Percentiles rank a stretch among this genome's conserved stretches.
Evolutionary conservation across 2,797 vertebrate species (phyloP).

Genomic region (Alauda arvensis): DNA sequence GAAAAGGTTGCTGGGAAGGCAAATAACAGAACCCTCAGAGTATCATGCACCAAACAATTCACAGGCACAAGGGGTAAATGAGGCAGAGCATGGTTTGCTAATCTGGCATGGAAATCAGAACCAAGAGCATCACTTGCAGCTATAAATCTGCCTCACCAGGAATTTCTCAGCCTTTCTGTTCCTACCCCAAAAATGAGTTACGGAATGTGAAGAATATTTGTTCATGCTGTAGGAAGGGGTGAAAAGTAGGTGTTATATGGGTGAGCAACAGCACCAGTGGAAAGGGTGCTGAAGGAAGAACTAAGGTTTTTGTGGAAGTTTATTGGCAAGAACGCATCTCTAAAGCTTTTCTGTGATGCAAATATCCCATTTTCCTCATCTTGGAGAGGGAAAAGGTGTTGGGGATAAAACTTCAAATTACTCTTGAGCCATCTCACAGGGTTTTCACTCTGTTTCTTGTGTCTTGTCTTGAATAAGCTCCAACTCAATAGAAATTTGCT

Average conservation of each 20-base stretch:
- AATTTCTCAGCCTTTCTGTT: conserved; percentile 17
- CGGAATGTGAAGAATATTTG: conserved; percentile 2
- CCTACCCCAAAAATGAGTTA: not conserved
- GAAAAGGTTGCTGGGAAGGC: not conserved
- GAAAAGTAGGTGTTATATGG: not conserved
- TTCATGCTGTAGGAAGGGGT: conserved; percentile 14
- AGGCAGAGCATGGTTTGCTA: not conserved
- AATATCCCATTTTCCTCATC: not conserved
- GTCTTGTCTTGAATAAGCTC: not conserved
- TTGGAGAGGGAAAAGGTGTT: not conserved
- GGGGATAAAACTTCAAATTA: not conserved
- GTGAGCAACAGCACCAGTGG: not conserved
- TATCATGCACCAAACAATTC: not conserved
- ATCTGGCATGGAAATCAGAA: not conserved
- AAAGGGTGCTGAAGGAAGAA: not conserved
- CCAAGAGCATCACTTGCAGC: not conserved
- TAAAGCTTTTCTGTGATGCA: not conserved
- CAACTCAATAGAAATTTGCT: conserved; percentile 39
- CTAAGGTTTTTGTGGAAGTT: not conserved
- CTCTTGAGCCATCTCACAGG: not conserved
- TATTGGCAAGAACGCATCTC: not conserved
- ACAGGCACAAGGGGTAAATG: not conserved
- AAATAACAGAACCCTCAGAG: not conserved
- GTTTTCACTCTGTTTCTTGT: not conserved
- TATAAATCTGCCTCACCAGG: not conserved